Conservation (phyloP, 1,140 invertebrate genomes). For the Odontomachus brunneus region DNA sequence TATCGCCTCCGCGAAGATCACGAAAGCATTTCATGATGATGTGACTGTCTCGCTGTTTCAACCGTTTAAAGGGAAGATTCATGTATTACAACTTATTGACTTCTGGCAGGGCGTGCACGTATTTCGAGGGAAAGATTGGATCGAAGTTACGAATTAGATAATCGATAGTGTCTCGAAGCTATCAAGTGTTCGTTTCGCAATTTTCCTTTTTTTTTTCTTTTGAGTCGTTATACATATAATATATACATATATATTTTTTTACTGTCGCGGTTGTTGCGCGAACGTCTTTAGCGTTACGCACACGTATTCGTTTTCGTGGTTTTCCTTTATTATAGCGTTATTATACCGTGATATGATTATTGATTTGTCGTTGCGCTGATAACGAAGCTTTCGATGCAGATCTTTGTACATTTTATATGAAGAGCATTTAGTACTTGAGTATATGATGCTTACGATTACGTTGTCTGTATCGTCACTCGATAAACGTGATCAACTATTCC, state of each 20-base stretch:
- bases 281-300: conserved; percentile 38
- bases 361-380: conserved; percentile 24
- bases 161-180: conserved; percentile 2
- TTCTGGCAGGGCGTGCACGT: conserved; percentile 15
- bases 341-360: neutral
- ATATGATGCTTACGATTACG: conserved; percentile 11
- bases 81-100: conserved; percentile 6
- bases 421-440: conserved; percentile 47
- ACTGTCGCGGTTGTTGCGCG: conserved; percentile 37
- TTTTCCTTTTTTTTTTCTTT: neutral
- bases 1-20: neutral
- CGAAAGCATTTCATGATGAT: conserved; percentile 5
- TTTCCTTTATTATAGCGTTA: conserved; percentile 17
- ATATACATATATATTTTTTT: conserved; percentile 63
- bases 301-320: conserved; percentile 30
- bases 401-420: conserved; percentile 65
- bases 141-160: neutral
- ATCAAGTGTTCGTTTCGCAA: conserved; percentile 36
- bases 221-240: conserved; percentile 44
- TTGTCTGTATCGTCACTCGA: neutral
- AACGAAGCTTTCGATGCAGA: conserved; percentile 39
- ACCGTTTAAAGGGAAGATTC: neutral
- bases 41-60: conserved; percentile 4
- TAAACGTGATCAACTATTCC: conserved; percentile 19
- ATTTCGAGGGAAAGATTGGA: conserved; percentile 4